Conservation (phyloP, 1,140 invertebrate genomes). For the Neotoxoptera formosana region DNA sequence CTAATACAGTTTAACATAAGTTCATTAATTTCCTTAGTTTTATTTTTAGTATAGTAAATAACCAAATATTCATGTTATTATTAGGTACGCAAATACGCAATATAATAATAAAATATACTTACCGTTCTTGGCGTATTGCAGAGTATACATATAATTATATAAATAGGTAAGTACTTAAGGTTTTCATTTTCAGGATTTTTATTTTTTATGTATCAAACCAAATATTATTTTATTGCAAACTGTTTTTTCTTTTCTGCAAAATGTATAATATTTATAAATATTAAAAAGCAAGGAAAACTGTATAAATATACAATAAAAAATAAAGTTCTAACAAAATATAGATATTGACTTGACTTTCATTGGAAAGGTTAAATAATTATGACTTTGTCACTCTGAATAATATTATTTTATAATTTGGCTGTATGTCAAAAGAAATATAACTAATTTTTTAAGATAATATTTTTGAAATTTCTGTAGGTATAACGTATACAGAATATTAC, state of each 20-base stretch:
- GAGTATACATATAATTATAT: too few species aligned
- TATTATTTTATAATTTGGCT: slow-evolving; percentile 36
- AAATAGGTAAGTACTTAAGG: neutral
- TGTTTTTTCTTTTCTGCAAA: neutral
- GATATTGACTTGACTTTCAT: slow-evolving; percentile 30
- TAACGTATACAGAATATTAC: neutral
- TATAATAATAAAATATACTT: neutral
- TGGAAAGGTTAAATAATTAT: slow-evolving; percentile 1
- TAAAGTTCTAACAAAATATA: neutral
- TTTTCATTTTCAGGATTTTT: neutral
- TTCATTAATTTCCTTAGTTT: neutral
- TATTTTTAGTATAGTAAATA: neutral
- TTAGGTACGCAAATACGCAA: neutral
- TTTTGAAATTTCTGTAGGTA: neutral
- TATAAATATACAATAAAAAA: slow-evolving; percentile 22
- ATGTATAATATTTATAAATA: slow-evolving; percentile 32
- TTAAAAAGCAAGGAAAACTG: neutral
- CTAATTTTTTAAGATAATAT: neutral
- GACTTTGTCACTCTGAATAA: neutral
- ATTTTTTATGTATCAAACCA: neutral
- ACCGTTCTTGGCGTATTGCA: too few species aligned
- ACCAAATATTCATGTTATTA: neutral
- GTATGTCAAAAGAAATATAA: neutral
- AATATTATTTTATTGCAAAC: slow-evolving; percentile 25
- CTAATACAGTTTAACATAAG: neutral